Conservation (phyloP, 2,888 invertebrate genomes). For the Calephelis perditalis region DNA sequence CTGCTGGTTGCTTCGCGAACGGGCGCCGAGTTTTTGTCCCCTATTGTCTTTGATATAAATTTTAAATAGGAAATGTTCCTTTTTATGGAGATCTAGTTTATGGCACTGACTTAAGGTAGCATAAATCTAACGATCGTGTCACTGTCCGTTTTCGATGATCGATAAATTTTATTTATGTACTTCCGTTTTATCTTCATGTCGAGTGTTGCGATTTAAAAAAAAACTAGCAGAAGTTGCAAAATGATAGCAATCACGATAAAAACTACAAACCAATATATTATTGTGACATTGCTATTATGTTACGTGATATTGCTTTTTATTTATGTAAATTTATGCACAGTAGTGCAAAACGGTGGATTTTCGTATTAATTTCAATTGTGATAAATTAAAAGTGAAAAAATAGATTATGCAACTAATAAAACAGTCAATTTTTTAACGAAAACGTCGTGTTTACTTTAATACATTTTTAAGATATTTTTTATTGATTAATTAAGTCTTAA, state of each 20-base stretch:
- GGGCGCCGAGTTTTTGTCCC: slow-evolving; percentile 75
- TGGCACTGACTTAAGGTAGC: slow-evolving; percentile 72
- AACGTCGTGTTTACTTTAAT: not conserved
- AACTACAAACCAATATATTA: too few relatives aligned
- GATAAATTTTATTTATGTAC: slow-evolving; percentile 77
- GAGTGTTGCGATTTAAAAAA: slow-evolving; percentile 5
- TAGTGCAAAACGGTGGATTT: slow-evolving; percentile 22
- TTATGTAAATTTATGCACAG: slow-evolving; percentile 18
- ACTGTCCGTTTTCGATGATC: slow-evolving; percentile 67
- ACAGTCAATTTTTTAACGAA: not conserved
- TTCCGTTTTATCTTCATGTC: slow-evolving; percentile 50
- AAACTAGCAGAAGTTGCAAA: not conserved
- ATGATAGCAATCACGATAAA: too few relatives aligned
- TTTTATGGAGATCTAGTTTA: slow-evolving; percentile 78
- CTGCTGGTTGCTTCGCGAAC: slow-evolving; percentile 54
- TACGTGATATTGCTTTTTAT: too few relatives aligned
- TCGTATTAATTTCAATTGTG: too few relatives aligned
- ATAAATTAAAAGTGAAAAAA: too few relatives aligned
- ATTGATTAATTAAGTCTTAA: too few relatives aligned
- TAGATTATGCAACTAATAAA: too few relatives aligned
- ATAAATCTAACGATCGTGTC: slow-evolving; percentile 73
- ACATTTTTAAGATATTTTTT: too few relatives aligned
- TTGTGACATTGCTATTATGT: too few relatives aligned
- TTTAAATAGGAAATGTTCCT: slow-evolving; percentile 77
- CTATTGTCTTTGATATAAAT: slow-evolving; percentile 78